Evolutionary conservation across 2,797 vertebrate genomes (phyloP).

Genomic region (Numenius phaeopus): DNA sequence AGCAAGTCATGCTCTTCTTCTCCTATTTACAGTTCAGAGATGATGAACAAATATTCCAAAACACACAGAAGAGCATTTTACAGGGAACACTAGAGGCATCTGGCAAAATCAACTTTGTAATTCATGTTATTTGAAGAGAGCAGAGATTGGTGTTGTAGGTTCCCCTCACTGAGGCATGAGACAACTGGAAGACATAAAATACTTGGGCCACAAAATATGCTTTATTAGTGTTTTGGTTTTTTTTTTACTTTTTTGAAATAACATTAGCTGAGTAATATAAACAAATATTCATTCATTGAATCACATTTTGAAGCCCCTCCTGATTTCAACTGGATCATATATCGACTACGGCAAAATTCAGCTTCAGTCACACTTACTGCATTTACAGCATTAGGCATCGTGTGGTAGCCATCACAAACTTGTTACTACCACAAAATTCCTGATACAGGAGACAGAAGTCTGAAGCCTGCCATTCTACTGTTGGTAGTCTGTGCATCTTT

Average conservation of each 20-base stretch:
- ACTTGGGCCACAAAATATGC: neutral
- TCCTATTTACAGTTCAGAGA: neutral
- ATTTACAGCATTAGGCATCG: neutral
- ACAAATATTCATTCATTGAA: neutral
- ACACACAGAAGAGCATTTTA: neutral
- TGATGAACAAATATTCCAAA: neutral
- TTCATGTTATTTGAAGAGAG: neutral
- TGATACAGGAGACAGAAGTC: neutral
- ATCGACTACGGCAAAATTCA: neutral
- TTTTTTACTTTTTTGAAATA: neutral
- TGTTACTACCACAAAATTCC: neutral
- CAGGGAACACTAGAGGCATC: neutral
- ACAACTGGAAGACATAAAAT: neutral
- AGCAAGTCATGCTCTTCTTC: neutral
- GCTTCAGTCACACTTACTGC: neutral
- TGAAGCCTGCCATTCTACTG: neutral
- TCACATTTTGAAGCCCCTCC: neutral
- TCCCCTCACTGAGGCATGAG: neutral
- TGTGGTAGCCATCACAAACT: neutral
- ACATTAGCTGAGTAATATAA: neutral
- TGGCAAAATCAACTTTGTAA: neutral
- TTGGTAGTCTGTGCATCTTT: constrained; percentile 13
- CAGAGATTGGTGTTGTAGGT: neutral
- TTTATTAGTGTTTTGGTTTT: neutral
- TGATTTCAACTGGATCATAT: neutral